phyloP scores from a whole-genome alignment of 2,797 vertebrate genomes.

The Squalus acanthias region DNA sequence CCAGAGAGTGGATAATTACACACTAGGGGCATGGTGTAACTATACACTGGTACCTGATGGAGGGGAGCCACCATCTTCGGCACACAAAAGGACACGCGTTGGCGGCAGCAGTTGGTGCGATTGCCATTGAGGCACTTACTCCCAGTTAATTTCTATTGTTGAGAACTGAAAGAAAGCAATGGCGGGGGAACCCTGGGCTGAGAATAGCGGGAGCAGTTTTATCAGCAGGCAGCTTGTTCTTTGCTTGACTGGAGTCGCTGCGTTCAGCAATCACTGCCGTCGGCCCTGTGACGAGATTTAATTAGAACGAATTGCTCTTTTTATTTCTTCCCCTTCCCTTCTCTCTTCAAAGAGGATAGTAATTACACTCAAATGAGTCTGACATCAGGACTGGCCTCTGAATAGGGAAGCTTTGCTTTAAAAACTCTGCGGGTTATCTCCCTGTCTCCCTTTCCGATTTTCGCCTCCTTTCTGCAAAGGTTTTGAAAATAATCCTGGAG shows the following conservation, averaged over 20 bases:
- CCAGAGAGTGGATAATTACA: neutral
- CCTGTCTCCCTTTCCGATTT: neutral
- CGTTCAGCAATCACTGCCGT: neutral
- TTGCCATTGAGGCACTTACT: neutral
- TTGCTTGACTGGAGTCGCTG: slow-evolving; percentile 1
- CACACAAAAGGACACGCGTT: neutral
- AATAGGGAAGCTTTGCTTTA: neutral
- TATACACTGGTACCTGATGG: neutral
- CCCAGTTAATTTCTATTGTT: neutral
- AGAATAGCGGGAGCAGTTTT: neutral
- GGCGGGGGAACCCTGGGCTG: neutral
- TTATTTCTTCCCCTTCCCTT: neutral
- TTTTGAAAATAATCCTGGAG: neutral
- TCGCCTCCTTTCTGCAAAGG: neutral
- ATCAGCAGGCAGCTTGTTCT: neutral
- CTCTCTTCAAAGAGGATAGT: neutral
- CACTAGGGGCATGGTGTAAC: neutral
- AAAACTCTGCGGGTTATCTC: neutral
- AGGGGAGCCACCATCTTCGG: too few relatives aligned
- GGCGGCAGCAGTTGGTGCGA: neutral
- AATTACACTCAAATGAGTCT: neutral
- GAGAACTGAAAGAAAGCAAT: neutral
- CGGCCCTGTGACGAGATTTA: neutral
- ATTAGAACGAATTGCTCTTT: slow-evolving; percentile 21
- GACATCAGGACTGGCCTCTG: neutral